Conservation (phyloP, 1,140 invertebrate species). For the Drosophila nasuta region DNA sequence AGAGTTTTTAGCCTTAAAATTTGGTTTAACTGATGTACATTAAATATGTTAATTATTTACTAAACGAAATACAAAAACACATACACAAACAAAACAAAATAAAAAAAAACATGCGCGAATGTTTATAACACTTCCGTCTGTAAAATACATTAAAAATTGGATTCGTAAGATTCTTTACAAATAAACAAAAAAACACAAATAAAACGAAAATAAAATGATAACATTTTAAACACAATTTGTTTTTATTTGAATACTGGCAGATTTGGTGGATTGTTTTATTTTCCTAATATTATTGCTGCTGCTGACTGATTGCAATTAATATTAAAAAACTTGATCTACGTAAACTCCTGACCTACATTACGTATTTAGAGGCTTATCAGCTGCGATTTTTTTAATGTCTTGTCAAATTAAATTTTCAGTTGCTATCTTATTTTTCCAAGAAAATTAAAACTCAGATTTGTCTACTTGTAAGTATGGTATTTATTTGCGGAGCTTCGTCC, state of each 20-base stretch:
- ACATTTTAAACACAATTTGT: slow-evolving; percentile 11
- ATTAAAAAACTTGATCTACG: no score
- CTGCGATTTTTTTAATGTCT: no score
- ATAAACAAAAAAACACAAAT: slow-evolving; percentile 73
- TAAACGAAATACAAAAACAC: slow-evolving; percentile 41
- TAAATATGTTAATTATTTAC: slow-evolving; percentile 81
- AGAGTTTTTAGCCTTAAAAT: slow-evolving; percentile 67
- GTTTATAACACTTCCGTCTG: slow-evolving; percentile 67
- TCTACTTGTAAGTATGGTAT: no score
- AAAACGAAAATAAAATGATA: slow-evolving; percentile 69
- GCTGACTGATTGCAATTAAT: no score
- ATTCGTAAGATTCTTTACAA: slow-evolving; percentile 77
- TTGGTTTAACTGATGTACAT: slow-evolving; percentile 80
- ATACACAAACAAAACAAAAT: slow-evolving; percentile 30
- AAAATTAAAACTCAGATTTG: no score
- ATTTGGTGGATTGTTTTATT: no score
- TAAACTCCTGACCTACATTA: no score
- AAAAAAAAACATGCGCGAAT: slow-evolving; percentile 36
- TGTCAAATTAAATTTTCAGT: no score
- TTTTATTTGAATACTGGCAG: background rate
- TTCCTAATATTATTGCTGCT: no score
- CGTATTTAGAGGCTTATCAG: no score
- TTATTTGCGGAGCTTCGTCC: background rate
- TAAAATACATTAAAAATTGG: slow-evolving; percentile 74
- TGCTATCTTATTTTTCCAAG: no score